phyloP scores from a whole-genome alignment of 2,797 vertebrate species.

The Acrossocheilus fasciatus region DNA sequence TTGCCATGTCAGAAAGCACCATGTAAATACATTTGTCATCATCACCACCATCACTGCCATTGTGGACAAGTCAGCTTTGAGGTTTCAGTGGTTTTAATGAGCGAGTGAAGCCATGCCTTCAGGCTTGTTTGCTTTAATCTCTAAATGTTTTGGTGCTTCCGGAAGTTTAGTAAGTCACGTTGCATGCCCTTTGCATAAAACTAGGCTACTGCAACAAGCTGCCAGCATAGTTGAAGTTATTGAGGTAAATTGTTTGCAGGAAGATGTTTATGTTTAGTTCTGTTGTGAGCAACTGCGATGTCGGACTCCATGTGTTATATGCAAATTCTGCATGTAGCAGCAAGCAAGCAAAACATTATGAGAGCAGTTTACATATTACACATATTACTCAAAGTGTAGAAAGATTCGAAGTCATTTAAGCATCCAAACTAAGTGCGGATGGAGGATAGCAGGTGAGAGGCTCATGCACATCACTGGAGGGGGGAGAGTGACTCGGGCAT shows the following conservation, averaged over 20 bases:
- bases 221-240: neutral
- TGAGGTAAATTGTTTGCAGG: neutral
- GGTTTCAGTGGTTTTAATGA: slow-evolving; percentile 29
- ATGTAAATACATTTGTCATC: slow-evolving; percentile 47
- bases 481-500: slow-evolving; percentile 48
- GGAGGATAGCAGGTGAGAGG: slow-evolving; percentile 35
- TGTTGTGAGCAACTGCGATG: slow-evolving; percentile 10
- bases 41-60: slow-evolving; percentile 17
- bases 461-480: slow-evolving; percentile 43
- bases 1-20: slow-evolving; percentile 21
- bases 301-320: neutral
- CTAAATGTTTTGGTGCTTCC: slow-evolving; percentile 18
- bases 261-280: neutral
- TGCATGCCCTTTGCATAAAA: neutral
- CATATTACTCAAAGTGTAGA: neutral
- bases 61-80: slow-evolving; percentile 33
- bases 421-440: neutral
- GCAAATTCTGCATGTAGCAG: slow-evolving; percentile 16
- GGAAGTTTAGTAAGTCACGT: neutral
- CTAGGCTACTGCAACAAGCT: neutral
- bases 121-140: slow-evolving; percentile 32
- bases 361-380: neutral
- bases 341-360: neutral
- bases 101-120: slow-evolving; percentile 27
- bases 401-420: slow-evolving; percentile 30